phyloP scores from a whole-genome alignment of 2,113 vertebrate species.

The Sisor rabdophorus region DNA sequence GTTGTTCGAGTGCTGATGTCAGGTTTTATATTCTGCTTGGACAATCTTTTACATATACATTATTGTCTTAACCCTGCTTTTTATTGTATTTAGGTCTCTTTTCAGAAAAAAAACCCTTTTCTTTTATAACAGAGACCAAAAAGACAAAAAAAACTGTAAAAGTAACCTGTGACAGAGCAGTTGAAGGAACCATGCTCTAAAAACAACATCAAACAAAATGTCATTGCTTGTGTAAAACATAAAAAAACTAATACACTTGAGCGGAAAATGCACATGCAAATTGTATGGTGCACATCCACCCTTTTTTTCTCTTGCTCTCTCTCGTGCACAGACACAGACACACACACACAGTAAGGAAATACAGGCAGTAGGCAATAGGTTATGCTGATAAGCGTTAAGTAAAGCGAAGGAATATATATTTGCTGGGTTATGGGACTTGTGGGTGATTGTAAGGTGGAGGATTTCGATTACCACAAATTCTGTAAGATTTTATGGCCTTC shows the following conservation, averaged over 20 bases:
- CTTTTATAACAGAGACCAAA: too few species aligned
- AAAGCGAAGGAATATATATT: constrained; percentile 65
- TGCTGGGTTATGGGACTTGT: constrained; percentile 72
- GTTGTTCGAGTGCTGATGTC: not conserved
- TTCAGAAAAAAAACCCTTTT: constrained; percentile 48
- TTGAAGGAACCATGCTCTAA: too few species aligned
- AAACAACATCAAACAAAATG: too few species aligned
- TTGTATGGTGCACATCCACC: too few species aligned
- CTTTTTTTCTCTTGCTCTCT: not conserved
- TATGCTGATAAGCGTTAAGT: constrained; percentile 62
- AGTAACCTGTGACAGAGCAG: too few species aligned
- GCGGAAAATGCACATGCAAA: not conserved
- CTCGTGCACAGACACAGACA: not conserved
- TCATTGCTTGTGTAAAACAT: constrained; percentile 33
- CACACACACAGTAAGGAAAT: constrained; percentile 59
- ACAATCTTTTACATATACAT: constrained; percentile 3
- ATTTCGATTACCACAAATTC: constrained; percentile 22
- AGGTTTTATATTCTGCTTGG: constrained; percentile 9
- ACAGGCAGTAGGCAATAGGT: constrained; percentile 69
- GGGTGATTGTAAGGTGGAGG: constrained; percentile 58
- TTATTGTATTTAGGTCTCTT: constrained; percentile 53
- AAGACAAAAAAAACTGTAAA: too few species aligned
- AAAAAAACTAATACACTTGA: constrained; percentile 36
- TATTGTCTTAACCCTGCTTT: constrained; percentile 37
- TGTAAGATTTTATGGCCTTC: constrained; percentile 15